phyloP scores from a whole-genome alignment of 2,797 vertebrate genomes.

The Champsocephalus gunnari region DNA sequence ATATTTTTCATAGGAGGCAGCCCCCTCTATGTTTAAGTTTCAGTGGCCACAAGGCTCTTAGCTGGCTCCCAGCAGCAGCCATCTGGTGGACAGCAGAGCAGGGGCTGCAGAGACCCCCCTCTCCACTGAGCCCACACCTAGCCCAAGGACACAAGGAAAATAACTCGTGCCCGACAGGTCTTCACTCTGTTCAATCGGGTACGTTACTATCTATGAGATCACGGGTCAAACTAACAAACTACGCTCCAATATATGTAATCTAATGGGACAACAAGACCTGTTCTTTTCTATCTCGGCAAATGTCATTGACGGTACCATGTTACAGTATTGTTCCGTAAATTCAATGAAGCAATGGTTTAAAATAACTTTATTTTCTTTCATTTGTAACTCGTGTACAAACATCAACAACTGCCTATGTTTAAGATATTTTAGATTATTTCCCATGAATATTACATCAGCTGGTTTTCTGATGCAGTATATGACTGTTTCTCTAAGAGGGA shows the following conservation, averaged over 20 bases:
- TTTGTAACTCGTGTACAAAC: no score
- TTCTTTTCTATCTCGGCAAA: no score
- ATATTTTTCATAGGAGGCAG: conserved; percentile 86
- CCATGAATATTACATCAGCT: no score
- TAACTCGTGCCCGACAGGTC: conserved; percentile 52
- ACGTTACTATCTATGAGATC: conserved; percentile 43
- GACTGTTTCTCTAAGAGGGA: no score
- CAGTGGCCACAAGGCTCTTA: conserved; percentile 81
- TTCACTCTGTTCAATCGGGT: conserved; percentile 40
- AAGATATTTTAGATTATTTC: no score
- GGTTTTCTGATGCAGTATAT: no score
- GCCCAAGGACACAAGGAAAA: conserved; percentile 74
- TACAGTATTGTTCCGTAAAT: no score
- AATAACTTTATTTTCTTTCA: no score
- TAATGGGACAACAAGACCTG: neutral
- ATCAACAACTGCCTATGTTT: no score
- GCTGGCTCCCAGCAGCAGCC: conserved; percentile 88
- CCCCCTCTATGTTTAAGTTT: conserved; percentile 84
- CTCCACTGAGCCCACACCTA: conserved; percentile 85
- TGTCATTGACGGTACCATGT: no score
- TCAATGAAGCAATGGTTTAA: no score
- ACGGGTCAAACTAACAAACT: conserved; percentile 41
- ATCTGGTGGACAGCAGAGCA: conserved; percentile 89
- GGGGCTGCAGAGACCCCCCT: conserved; percentile 69
- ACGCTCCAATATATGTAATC: conserved; percentile 11